A percentile compares a stretch with the other conserved stretches of the same genome.
phyloP scores from a whole-genome alignment of 2,888 invertebrate species.

The Noctua pronuba region DNA sequence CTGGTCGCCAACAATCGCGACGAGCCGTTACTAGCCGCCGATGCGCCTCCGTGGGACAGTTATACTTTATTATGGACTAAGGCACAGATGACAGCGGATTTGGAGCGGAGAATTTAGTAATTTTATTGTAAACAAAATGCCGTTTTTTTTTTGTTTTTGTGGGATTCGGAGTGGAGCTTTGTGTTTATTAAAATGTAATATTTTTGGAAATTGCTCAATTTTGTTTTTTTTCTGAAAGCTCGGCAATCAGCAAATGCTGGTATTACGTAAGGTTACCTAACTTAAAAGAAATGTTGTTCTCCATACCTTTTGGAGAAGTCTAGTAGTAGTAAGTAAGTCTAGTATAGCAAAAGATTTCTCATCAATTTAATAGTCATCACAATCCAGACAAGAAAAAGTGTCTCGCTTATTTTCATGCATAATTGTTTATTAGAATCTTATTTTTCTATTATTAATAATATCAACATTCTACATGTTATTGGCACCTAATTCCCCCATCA shows the following conservation, averaged over 20 bases:
- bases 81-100: constrained; percentile 56
- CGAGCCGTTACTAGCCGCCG: constrained; percentile 71
- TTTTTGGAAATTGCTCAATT: neutral
- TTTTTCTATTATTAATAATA: neutral
- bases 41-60: constrained; percentile 66
- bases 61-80: constrained; percentile 52
- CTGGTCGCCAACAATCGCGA: constrained; percentile 70
- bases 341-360: neutral
- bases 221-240: neutral
- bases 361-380: neutral
- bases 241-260: neutral
- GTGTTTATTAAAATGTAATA: neutral
- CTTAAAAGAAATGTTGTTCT: no score
- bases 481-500: neutral
- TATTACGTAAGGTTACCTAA: neutral
- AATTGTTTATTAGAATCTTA: neutral
- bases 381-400: neutral
- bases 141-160: constrained; percentile 5
- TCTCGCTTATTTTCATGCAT: no score
- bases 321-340: no score
- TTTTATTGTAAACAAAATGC: neutral
- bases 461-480: neutral
- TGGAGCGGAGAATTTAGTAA: constrained; percentile 36
- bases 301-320: neutral
- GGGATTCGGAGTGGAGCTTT: neutral